Evolutionary conservation across 2,888 invertebrate genomes (phyloP).

Genomic region (Drosophila paranaensis): DNA sequence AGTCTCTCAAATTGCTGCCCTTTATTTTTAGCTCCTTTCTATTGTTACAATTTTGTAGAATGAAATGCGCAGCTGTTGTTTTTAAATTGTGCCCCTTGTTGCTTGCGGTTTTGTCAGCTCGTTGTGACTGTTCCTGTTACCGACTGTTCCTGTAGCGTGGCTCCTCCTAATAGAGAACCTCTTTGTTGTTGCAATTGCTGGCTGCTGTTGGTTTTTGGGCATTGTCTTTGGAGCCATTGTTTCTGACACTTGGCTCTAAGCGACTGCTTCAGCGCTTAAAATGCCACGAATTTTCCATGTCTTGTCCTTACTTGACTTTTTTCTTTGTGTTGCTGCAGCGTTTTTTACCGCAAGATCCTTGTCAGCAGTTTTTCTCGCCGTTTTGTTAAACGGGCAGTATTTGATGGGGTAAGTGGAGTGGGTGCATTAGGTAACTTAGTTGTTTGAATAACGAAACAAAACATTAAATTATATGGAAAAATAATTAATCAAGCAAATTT

Average conservation of each 20-base stretch:
- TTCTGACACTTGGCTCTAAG: slow-evolving; percentile 71
- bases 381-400: slow-evolving; percentile 20
- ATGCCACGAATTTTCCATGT: slow-evolving; percentile 64
- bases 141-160: slow-evolving; percentile 13
- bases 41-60: slow-evolving; percentile 38
- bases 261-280: slow-evolving; percentile 71
- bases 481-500: no score
- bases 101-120: slow-evolving; percentile 47
- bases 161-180: slow-evolving; percentile 18
- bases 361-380: slow-evolving; percentile 54
- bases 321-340: slow-evolving; percentile 20
- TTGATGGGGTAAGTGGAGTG: slow-evolving; percentile 20
- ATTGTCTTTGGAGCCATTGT: slow-evolving; percentile 65
- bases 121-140: slow-evolving; percentile 42
- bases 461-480: not conserved
- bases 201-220: slow-evolving; percentile 30
- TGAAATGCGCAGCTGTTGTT: slow-evolving; percentile 74
- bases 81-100: slow-evolving; percentile 67
- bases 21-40: slow-evolving; percentile 20
- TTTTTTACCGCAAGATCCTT: slow-evolving; percentile 56
- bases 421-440: slow-evolving; percentile 22
- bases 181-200: slow-evolving; percentile 32
- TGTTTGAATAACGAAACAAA: not conserved
- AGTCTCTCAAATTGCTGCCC: not conserved
- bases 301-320: slow-evolving; percentile 14